Conservation (phyloP, 2,113 vertebrate species). For the Propithecus coquereli region DNA sequence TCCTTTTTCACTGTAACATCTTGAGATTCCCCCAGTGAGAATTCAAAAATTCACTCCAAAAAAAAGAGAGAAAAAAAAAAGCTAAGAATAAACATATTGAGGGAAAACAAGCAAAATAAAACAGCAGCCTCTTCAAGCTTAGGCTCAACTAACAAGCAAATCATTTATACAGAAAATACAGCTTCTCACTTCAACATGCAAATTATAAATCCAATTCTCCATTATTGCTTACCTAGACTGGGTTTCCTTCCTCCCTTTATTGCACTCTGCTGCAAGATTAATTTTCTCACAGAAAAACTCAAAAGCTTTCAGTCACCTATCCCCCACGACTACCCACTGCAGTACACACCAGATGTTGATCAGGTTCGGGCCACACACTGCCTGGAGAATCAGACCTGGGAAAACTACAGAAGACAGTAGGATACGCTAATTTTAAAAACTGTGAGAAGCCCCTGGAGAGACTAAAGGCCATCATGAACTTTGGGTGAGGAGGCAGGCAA, state of each 20-base stretch:
- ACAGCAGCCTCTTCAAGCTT: not conserved
- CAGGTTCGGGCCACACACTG: not conserved
- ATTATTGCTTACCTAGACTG: not conserved
- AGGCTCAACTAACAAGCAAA: not conserved
- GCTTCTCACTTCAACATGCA: not conserved
- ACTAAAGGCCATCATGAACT: not conserved
- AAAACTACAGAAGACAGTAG: not conserved
- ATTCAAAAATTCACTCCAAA: not conserved
- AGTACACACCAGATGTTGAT: not conserved
- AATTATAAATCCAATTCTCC: not conserved
- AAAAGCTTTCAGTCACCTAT: not conserved
- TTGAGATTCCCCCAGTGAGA: not conserved
- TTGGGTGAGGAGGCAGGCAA: not conserved
- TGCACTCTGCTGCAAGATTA: not conserved
- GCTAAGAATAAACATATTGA: constrained; percentile 3
- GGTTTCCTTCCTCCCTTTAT: not conserved
- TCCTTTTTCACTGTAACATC: constrained; percentile 8
- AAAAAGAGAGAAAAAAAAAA: not conserved
- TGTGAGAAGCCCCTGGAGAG: not conserved
- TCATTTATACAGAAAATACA: not conserved
- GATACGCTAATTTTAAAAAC: not conserved
- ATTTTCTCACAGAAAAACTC: not conserved
- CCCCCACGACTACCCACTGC: too few species aligned
- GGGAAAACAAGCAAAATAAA: not conserved
- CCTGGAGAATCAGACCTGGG: not conserved